phyloP scores from a whole-genome alignment of 2,797 vertebrate species.

The Rhinoraja longicauda region DNA sequence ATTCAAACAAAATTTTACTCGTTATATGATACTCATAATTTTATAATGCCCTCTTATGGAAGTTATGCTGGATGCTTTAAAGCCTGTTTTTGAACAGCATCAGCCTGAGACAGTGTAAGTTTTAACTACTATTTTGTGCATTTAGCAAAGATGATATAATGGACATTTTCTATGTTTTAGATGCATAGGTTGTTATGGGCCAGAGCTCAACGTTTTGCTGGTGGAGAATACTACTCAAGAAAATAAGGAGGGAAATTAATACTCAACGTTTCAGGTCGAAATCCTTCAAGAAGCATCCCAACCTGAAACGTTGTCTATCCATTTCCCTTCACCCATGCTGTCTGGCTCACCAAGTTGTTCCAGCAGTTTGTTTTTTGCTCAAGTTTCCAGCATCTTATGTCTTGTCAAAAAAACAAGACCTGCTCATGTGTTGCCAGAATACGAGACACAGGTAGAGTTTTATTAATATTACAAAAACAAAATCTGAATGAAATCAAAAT shows the following conservation, averaged over 20 bases:
- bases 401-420: neutral
- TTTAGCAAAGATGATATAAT: neutral
- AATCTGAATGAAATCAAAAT: neutral
- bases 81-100: neutral
- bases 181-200: constrained; percentile 30
- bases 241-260: neutral
- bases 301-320: no score
- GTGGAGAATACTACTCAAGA: neutral
- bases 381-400: no score
- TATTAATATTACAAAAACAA: neutral
- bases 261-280: no score
- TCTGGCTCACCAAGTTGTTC: no score
- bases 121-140: neutral
- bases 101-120: constrained; percentile 9
- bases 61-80: neutral
- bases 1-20: neutral
- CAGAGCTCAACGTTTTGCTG: neutral
- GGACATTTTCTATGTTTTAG: neutral
- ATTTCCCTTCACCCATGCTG: no score
- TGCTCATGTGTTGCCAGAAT: neutral
- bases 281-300: no score
- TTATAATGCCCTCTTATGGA: neutral
- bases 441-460: neutral
- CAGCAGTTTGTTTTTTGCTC: no score
- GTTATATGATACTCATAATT: neutral